Evolutionary conservation across 2,113 vertebrate genomes (phyloP).

Genomic region (Laticauda laticaudata): DNA sequence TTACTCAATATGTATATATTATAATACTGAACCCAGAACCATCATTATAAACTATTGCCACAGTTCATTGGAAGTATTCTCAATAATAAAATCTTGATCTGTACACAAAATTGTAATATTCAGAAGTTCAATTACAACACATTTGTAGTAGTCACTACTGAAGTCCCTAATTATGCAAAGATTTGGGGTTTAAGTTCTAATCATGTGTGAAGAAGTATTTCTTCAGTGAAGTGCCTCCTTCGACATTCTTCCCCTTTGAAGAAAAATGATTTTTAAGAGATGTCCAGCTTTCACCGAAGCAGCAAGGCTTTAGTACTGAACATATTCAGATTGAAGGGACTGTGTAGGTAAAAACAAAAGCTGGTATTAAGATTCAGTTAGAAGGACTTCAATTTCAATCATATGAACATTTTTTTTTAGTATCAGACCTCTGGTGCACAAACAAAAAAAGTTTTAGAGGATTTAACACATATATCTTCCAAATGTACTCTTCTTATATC

Average conservation of each 20-base stretch:
- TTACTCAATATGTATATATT: conserved; percentile 66
- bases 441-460: conserved; percentile 4
- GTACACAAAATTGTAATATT: conserved; percentile 53
- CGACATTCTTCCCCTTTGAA: conserved; percentile 44
- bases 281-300: conserved; percentile 60
- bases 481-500: neutral
- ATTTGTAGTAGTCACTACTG: conserved; percentile 64
- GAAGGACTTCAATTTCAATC: neutral
- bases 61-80: conserved; percentile 70
- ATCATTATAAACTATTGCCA: conserved; percentile 65
- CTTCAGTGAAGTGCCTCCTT: conserved; percentile 41
- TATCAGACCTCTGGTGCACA: conserved; percentile 6
- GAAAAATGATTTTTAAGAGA: conserved; percentile 29
- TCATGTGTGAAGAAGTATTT: conserved; percentile 47
- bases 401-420: conserved; percentile 27
- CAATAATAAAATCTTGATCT: conserved; percentile 58
- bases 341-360: conserved; percentile 74
- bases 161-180: conserved; percentile 49
- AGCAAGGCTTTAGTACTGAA: conserved; percentile 85
- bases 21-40: conserved; percentile 72
- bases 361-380: conserved; percentile 54
- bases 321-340: conserved; percentile 93
- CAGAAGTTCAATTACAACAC: conserved; percentile 67
- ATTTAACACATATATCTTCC: neutral
- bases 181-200: conserved; percentile 49